Base-by-base conservation (phyloP, 35 echinoderm and acorn worm species). In the Apostichopus parvimensis region DNA sequence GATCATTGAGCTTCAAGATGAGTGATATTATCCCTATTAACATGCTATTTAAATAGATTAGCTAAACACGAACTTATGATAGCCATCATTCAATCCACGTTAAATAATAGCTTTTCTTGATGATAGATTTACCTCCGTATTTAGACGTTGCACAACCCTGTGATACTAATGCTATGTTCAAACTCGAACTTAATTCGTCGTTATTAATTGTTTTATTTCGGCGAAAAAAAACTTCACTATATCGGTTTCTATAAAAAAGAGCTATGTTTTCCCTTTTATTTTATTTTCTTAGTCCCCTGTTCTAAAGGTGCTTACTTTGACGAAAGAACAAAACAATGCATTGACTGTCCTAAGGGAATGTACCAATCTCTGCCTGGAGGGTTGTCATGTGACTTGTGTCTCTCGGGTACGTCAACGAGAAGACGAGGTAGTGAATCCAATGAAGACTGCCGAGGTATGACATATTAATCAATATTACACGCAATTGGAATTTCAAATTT, bases 221-320 rank as follows among this genome's bases (percentile, higher is more conserved):
- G 24, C 5, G 23, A 5, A 10, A 79, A 79, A 10, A 26, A 9
- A 52, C 11, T 10, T 52, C 23, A 34, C 52, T 79, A 11, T 45
- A 45, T 45, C 1, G 34, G 3, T 45, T 45, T 45, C 34, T 45
- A 52, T 11, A 14, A 80, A 80, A 15, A 15, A 4, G 22, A 52
- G 9, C 13, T 80, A 56, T 6, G 15, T 53, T 83, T 18, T 18
- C 34, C 17, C 56, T 80, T 20, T 34, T 65, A 8, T 91, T 9
- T 92, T 75, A 54, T 89, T 52, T 90, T 80, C 12, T 13, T 5
- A 98, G 96, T 95, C 12, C 83, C 79, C 13, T 98, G 96, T 79
- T 89, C 92, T 53, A 60, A 57, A 7, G 96, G 96, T n/a, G 95
- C 90, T 28, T 95, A 91, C 73, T 92, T 86, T 82, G 66, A 98